Percentiles rank a stretch among this genome's conserved stretches.
phyloP scores from a whole-genome alignment of 2,888 invertebrate genomes.

The Drosophila kanekoi region DNA sequence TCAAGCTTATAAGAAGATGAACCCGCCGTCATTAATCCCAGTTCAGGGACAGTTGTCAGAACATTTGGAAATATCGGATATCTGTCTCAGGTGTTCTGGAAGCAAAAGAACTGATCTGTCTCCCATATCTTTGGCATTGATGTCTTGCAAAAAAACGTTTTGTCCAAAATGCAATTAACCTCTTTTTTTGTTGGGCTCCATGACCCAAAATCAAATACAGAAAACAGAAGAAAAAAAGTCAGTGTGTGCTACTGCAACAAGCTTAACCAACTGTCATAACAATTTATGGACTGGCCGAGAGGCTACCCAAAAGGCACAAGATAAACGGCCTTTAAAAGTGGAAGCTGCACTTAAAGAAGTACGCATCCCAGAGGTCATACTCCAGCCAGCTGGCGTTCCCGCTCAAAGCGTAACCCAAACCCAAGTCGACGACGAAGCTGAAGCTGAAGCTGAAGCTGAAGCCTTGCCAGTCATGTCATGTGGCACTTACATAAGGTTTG shows the following conservation, averaged over 20 bases:
- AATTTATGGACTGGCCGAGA: conserved; percentile 61
- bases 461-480: conserved; percentile 74
- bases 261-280: conserved; percentile 62
- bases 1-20: background rate
- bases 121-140: background rate
- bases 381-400: conserved; percentile 7
- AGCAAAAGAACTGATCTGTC: too few species aligned
- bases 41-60: background rate
- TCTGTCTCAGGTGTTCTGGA: background rate
- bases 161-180: conserved; percentile 28
- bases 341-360: conserved; percentile 24
- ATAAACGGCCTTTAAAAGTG: conserved; percentile 19
- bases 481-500: conserved; percentile 62
- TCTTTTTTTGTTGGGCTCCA: conserved; percentile 21
- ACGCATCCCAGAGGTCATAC: conserved; percentile 44
- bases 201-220: conserved; percentile 22
- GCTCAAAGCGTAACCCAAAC: conserved; percentile 4
- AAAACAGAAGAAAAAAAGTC: background rate
- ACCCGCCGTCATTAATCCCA: background rate
- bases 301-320: conserved; percentile 23
- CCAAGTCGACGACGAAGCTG: conserved; percentile 5
- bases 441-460: conserved; percentile 32
- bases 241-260: conserved; percentile 7
- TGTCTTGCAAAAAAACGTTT: background rate
- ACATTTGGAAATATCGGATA: too few species aligned